Evolutionary conservation across 2,888 invertebrate species (phyloP).

Genomic region (Podotricha telesiphe): DNA sequence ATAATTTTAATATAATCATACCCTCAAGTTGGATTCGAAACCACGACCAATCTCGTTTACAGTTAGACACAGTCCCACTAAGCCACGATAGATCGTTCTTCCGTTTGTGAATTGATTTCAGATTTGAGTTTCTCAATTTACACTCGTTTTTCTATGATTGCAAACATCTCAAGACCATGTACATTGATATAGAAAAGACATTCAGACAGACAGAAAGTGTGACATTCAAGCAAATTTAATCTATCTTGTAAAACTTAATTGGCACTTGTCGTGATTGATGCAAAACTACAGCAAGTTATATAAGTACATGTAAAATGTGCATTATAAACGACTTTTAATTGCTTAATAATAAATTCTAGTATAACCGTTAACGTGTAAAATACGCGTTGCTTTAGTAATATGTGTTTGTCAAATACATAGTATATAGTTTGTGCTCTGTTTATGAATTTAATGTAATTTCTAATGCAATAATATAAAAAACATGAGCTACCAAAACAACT

Average conservation of each 20-base stretch:
- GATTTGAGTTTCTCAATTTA: constrained; percentile 6
- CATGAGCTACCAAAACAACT: too few species aligned
- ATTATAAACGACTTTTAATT: not conserved
- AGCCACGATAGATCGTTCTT: too few species aligned
- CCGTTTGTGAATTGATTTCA: not conserved
- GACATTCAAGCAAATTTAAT: not conserved
- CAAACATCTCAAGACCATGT: not conserved
- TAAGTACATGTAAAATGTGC: not conserved
- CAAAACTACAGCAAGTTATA: not conserved
- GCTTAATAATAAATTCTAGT: not conserved
- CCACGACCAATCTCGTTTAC: too few species aligned
- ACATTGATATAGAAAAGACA: not conserved
- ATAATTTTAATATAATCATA: too few species aligned
- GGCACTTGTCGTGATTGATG: not conserved
- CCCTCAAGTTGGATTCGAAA: too few species aligned
- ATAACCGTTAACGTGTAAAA: not conserved
- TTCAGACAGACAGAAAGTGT: too few species aligned
- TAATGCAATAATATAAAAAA: too few species aligned
- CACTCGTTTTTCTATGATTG: not conserved
- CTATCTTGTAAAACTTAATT: not conserved
- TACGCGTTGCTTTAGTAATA: not conserved
- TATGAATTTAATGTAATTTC: too few species aligned
- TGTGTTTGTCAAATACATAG: not conserved
- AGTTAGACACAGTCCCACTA: too few species aligned
- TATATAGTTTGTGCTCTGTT: too few species aligned